Evolutionary conservation across 2,797 vertebrate species (phyloP).

Genomic region (Bucorvus abyssinicus): DNA sequence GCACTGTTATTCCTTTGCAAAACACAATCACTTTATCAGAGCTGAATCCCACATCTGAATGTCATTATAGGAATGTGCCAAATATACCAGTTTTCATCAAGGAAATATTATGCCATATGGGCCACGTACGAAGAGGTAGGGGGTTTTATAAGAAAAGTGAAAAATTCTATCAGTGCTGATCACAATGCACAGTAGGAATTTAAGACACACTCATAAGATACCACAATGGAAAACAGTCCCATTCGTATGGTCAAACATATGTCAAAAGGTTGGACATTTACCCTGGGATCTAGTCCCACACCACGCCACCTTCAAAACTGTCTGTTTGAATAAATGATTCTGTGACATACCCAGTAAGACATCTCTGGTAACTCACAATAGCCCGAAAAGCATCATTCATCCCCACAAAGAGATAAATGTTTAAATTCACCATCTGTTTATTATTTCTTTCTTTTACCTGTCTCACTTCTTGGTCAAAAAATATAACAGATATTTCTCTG

Average conservation of each 20-base stretch:
- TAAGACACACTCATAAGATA: neutral
- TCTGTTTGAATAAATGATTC: neutral
- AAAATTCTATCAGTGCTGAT: neutral
- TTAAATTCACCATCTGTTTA: neutral
- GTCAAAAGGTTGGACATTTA: constrained; percentile 4
- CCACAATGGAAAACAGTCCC: neutral
- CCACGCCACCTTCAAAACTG: neutral
- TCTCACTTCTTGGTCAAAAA: neutral
- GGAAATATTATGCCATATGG: constrained; percentile 4
- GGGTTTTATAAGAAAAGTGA: neutral
- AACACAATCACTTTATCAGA: neutral
- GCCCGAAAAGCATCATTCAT: neutral
- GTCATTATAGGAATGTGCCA: neutral
- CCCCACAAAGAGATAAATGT: neutral
- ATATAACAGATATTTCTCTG: neutral
- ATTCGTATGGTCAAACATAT: neutral
- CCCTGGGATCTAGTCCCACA: neutral
- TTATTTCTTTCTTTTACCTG: neutral
- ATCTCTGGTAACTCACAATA: neutral
- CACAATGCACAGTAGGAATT: neutral
- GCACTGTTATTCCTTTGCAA: neutral
- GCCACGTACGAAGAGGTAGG: neutral
- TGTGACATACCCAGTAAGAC: neutral
- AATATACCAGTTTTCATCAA: neutral
- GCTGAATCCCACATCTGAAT: neutral